These are phyloP conservation scores for Poecilus cupreus DNA, from an alignment of 2,888 invertebrate species.

Conservation along the genomic window DNA sequence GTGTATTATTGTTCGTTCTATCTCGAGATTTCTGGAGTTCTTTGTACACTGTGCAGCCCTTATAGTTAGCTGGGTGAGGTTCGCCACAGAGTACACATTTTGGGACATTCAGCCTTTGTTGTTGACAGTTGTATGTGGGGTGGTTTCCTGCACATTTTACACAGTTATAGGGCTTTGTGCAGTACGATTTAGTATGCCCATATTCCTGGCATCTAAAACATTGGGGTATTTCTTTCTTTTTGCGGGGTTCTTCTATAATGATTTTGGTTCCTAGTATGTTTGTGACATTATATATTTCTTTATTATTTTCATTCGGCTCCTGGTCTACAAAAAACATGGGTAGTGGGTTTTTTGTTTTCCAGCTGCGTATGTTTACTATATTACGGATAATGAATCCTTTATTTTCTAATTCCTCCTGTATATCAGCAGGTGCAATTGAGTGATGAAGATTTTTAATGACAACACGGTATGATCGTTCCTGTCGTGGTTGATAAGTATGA, in stretches of 20 bases:
- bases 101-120: slow-evolving; percentile 1
- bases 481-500: slow-evolving; percentile 60
- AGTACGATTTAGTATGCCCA: slow-evolving; percentile 61
- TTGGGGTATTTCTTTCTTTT: slow-evolving; percentile 51
- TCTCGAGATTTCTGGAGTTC: slow-evolving; percentile 44
- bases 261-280: slow-evolving; percentile 57
- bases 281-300: slow-evolving; percentile 59
- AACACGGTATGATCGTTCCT: slow-evolving; percentile 58
- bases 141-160: slow-evolving; percentile 62
- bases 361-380: slow-evolving; percentile 56
- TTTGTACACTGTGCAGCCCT: slow-evolving; percentile 44
- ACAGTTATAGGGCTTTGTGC: slow-evolving; percentile 56
- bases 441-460: slow-evolving; percentile 60
- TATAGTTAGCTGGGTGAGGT: slow-evolving; percentile 59
- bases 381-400: slow-evolving; percentile 59
- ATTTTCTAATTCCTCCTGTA: slow-evolving; percentile 55
- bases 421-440: slow-evolving; percentile 35
- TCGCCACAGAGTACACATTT: slow-evolving; percentile 2
- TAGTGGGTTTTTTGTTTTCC: slow-evolving; percentile 59
- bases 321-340: slow-evolving; percentile 62
- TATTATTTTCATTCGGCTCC: slow-evolving; percentile 59
- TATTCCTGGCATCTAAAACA: slow-evolving; percentile 61
- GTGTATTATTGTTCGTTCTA: not conserved
- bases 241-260: slow-evolving; percentile 13
- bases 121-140: slow-evolving; percentile 49